These are phyloP conservation scores for Paramuricea clavata DNA, from an alignment of 92 coral and sea anemone genomes.

Conservation along the genomic window DNA sequence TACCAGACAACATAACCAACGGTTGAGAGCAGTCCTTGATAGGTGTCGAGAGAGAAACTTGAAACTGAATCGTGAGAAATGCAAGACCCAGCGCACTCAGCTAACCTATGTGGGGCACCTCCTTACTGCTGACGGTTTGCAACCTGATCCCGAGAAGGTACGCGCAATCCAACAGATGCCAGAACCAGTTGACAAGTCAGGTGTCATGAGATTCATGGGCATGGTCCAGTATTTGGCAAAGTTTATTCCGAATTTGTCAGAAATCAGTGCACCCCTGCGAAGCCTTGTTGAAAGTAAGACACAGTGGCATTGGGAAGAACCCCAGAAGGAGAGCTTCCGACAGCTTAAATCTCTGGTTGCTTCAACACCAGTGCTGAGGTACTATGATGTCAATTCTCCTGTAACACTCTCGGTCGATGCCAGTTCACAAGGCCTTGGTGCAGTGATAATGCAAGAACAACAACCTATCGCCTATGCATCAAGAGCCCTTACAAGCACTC, in stretches of 20 bases:
- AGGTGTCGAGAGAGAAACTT: constrained; percentile 66
- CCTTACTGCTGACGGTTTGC: constrained; percentile 53
- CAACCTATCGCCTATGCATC: constrained; percentile 3
- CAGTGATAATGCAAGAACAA: constrained; percentile 1
- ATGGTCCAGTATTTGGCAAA: constrained; percentile 66
- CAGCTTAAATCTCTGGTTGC: constrained; percentile 65
- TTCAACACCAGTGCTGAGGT: constrained; percentile 61
- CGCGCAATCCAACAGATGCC: constrained; percentile 66
- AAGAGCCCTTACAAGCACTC: no score
- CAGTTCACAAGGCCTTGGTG: no score
- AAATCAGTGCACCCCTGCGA: constrained; percentile 69
- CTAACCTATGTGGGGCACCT: constrained; percentile 67
- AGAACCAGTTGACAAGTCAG: constrained; percentile 20
- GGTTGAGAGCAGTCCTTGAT: constrained; percentile 67
- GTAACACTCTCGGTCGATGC: no score
- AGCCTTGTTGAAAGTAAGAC: constrained; percentile 55
- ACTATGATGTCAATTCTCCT: constrained; percentile 29
- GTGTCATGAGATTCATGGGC: constrained; percentile 71
- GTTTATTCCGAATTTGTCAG: constrained; percentile 70
- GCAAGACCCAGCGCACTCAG: constrained; percentile 57
- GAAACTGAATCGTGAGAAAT: constrained; percentile 71
- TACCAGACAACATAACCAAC: constrained; percentile 60
- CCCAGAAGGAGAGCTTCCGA: constrained; percentile 62
- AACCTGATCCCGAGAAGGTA: constrained; percentile 47
- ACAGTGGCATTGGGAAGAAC: constrained; percentile 73